Evolutionary conservation across 2,113 vertebrate species (phyloP).

Genomic region (Lophochroa leadbeateri): DNA sequence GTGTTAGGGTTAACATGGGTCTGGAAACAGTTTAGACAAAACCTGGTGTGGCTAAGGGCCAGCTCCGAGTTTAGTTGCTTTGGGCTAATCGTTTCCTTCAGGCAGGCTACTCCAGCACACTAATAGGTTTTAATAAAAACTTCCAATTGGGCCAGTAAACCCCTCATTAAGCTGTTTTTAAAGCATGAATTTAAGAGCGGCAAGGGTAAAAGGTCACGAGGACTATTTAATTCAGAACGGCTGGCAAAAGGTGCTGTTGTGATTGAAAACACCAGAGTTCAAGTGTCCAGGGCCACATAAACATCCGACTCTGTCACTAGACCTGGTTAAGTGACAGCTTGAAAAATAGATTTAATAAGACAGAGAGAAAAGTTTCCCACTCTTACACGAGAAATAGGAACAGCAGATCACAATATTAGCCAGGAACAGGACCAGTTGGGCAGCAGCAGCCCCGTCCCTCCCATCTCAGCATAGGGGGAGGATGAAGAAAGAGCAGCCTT

Average conservation of each 20-base stretch:
- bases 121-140: constrained; percentile 90
- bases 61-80: constrained; percentile 74
- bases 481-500: not conserved
- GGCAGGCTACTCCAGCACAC: constrained; percentile 73
- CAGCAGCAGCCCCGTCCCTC: not conserved
- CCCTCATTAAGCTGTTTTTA: constrained; percentile 92
- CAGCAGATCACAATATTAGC: not conserved
- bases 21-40: constrained; percentile 84
- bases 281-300: constrained; percentile 69
- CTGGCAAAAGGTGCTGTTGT: constrained; percentile 77
- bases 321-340: constrained; percentile 78
- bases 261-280: constrained; percentile 78
- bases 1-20: constrained; percentile 62
- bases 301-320: constrained; percentile 71
- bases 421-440: not conserved
- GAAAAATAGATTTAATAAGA: constrained; percentile 76
- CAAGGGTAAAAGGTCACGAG: constrained; percentile 79
- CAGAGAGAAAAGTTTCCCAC: constrained; percentile 58
- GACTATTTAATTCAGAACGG: constrained; percentile 82
- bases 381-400: constrained; percentile 23
- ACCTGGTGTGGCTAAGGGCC: constrained; percentile 70
- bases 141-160: constrained; percentile 89
- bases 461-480: not conserved
- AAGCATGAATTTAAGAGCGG: constrained; percentile 86
- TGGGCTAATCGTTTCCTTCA: constrained; percentile 88